These are phyloP conservation scores for Anoplolepis gracilipes DNA, from an alignment of 1,140 invertebrate species.

Conservation along the genomic window DNA sequence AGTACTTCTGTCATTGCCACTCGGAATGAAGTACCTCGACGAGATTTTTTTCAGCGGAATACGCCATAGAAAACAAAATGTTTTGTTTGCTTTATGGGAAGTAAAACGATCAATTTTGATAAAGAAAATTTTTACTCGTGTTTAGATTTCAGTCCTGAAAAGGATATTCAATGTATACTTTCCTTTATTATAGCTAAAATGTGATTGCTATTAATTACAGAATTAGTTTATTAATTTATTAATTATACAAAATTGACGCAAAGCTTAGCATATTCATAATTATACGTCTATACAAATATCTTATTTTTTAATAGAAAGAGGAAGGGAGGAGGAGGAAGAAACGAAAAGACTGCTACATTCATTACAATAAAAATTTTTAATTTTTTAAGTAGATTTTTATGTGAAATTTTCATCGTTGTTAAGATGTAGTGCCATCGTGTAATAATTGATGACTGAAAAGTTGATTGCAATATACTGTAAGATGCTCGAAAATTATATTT, in stretches of 20 bases:
- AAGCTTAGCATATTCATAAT: not conserved
- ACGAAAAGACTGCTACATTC: not conserved
- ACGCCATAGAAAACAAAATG: not conserved
- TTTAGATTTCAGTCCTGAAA: not conserved
- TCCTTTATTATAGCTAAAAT: too few species aligned
- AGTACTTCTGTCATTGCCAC: conserved; percentile 74
- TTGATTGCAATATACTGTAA: conserved; percentile 2
- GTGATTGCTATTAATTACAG: too few species aligned
- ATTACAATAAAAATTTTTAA: not conserved
- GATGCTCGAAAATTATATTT: not conserved
- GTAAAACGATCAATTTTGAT: not conserved
- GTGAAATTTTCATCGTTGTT: conserved; percentile 10
- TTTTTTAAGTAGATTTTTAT: not conserved
- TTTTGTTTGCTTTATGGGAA: not conserved
- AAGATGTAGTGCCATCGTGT: conserved; percentile 5
- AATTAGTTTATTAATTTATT: not conserved
- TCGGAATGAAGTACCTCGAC: conserved; percentile 46
- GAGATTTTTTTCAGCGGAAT: not conserved
- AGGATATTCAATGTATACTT: not conserved
- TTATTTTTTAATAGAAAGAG: not conserved
- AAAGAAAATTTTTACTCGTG: not conserved
- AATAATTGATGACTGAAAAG: conserved; percentile 21
- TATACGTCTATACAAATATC: not conserved
- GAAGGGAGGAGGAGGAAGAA: not conserved
- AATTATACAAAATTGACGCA: not conserved